Base-by-base conservation (phyloP, 2,888 invertebrate species). In the Scaptomyza parva region DNA sequence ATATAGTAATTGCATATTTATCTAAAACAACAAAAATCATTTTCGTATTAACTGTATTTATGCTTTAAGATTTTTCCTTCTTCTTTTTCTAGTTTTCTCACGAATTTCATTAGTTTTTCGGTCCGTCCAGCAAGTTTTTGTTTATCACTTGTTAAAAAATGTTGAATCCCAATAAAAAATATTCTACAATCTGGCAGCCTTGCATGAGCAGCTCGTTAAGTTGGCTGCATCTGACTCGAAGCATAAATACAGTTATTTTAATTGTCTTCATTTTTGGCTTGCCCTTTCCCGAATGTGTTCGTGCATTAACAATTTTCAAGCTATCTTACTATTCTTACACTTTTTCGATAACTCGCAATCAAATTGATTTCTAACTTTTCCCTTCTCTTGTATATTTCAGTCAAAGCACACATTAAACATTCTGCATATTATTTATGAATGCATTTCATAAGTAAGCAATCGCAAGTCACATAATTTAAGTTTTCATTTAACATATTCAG, bases 401-500 rank as follows among this genome's bases (percentile, higher is more conserved):
- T 22, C 28, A 28, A 11, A 43, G n/a, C n/a, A 22, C 43, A 47
- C 8, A 57, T 5, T 17, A 24, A 9, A 18, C 26, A 41, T 53
- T 44, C 40, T 41, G 28, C 47, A 53, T 69, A 61, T 44, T 48
- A 62, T 52, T 67, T 67, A 52, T 59, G 8, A 48, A 30, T 41
- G 68, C 58, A 63, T 71, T 59, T 73, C 58, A 54, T 37, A 8
- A 26, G 51, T 6, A 35, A 44, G 33, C 55, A 64, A 60, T 33
- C 43, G 40, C 65, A 70, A 75, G 75, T 75, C 76, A 76, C 59
- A 47, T 70, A 76, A 44, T 30, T 50, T 71, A 71, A 68, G 68
- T 52, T 37, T 41, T 35, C 39, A 52, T 33, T 18, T 18, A 35
- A 44, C 52, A 48, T 54, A 45, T 60, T 64, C 61, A 75, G 61